These are phyloP conservation scores for Ypsolopha scabrella DNA, from an alignment of 2,888 invertebrate genomes.

Conservation along the genomic window DNA sequence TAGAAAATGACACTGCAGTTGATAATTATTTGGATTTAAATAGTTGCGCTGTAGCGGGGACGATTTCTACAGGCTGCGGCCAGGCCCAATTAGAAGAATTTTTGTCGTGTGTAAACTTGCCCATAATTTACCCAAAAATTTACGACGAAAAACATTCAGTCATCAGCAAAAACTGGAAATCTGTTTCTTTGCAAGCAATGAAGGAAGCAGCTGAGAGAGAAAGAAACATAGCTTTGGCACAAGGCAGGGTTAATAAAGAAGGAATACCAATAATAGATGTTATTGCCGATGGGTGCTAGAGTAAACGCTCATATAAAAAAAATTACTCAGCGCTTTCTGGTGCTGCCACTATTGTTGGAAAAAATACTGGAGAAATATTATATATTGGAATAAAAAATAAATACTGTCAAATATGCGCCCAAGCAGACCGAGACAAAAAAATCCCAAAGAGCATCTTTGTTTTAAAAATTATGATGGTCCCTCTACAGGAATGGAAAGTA, in stretches of 20 bases:
- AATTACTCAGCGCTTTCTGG: no score
- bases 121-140: neutral
- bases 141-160: neutral
- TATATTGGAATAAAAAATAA: slow-evolving; percentile 25
- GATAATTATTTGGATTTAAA: neutral
- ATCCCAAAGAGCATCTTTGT: slow-evolving; percentile 17
- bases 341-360: no score
- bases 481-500: slow-evolving; percentile 27
- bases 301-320: no score
- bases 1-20: slow-evolving; percentile 1
- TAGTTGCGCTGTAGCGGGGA: neutral
- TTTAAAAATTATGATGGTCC: slow-evolving; percentile 25
- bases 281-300: no score
- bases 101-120: neutral
- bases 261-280: no score
- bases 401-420: slow-evolving; percentile 21
- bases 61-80: neutral
- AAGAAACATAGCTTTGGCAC: no score
- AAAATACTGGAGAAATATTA: no score
- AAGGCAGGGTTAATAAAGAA: no score
- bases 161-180: slow-evolving; percentile 3
- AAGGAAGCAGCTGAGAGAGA: no score
- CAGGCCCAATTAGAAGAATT: slow-evolving; percentile 2
- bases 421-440: slow-evolving; percentile 12
- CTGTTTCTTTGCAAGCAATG: neutral